Conservation (phyloP, 2,797 vertebrate species). For the Balearica regulorum region DNA sequence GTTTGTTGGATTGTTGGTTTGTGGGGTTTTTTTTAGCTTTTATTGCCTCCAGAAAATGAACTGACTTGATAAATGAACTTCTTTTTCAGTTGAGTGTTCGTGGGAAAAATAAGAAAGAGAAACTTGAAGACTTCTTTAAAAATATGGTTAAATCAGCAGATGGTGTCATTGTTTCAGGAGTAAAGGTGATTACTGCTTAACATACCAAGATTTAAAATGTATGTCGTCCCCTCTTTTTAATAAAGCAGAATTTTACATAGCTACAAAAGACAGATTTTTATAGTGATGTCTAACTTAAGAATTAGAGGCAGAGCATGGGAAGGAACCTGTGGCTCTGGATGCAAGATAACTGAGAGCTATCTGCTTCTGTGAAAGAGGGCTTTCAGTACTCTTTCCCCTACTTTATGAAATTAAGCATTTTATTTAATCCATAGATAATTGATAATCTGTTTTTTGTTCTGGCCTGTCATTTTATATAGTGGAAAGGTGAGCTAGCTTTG, state of each 20-base stretch:
- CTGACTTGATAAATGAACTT: slow-evolving; percentile 2
- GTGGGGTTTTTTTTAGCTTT: background rate
- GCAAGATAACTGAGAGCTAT: background rate
- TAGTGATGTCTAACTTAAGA: background rate
- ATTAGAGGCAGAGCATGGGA: background rate
- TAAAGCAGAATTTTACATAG: background rate
- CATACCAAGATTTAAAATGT: background rate
- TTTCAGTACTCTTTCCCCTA: background rate
- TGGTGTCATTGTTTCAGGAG: slow-evolving; percentile 94
- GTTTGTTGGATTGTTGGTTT: too few relatives aligned
- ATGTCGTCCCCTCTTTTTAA: background rate
- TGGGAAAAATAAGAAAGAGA: slow-evolving; percentile 99
- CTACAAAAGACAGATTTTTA: background rate
- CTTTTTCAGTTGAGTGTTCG: slow-evolving; percentile 90
- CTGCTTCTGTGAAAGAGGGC: background rate
- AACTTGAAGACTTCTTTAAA: slow-evolving; percentile 98
- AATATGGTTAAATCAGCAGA: slow-evolving; percentile 98
- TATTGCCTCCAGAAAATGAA: slow-evolving; percentile 39
- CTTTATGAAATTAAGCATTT: background rate
- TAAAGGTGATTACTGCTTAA: slow-evolving; percentile 83
- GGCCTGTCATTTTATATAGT: background rate
- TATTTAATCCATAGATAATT: background rate
- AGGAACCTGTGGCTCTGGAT: background rate
- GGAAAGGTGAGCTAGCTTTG: background rate
- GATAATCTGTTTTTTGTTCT: background rate